phyloP scores from a whole-genome alignment of 2,113 vertebrate genomes.

The Rhipidura dahli region DNA sequence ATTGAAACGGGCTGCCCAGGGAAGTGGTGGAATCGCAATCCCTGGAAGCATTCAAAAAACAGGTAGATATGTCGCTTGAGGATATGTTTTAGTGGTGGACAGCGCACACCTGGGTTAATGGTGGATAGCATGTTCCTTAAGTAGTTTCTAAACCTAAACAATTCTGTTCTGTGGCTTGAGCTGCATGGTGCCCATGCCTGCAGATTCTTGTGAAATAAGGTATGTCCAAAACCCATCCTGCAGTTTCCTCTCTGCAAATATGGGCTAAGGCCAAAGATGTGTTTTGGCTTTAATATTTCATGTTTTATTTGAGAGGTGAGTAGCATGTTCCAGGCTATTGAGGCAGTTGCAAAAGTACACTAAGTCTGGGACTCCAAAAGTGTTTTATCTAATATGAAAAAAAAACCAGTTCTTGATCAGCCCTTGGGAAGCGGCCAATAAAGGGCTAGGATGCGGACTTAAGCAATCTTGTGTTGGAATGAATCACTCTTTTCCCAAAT shows the following conservation, averaged over 20 bases:
- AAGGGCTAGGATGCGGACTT: neutral
- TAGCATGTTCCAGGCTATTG: neutral
- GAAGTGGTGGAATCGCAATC: neutral
- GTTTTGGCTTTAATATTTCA: neutral
- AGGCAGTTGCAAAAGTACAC: neutral
- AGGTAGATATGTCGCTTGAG: neutral
- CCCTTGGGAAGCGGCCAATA: neutral
- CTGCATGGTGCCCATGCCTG: fast-evolving
- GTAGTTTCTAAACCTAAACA: neutral
- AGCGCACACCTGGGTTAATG: neutral
- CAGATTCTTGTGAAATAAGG: too few relatives aligned
- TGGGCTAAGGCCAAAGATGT: neutral
- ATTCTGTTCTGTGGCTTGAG: neutral
- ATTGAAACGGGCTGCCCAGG: neutral
- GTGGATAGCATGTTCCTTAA: neutral
- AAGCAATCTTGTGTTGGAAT: neutral
- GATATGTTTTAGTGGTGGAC: neutral
- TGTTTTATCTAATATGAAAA: neutral
- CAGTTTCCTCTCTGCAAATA: neutral
- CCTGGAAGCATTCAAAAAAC: neutral
- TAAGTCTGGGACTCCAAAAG: neutral
- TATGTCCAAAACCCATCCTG: neutral
- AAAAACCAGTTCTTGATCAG: neutral
- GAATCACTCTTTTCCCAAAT: neutral
- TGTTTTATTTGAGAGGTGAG: neutral